phyloP scores from a whole-genome alignment of 2,113 vertebrate species.

The Sander vitreus region DNA sequence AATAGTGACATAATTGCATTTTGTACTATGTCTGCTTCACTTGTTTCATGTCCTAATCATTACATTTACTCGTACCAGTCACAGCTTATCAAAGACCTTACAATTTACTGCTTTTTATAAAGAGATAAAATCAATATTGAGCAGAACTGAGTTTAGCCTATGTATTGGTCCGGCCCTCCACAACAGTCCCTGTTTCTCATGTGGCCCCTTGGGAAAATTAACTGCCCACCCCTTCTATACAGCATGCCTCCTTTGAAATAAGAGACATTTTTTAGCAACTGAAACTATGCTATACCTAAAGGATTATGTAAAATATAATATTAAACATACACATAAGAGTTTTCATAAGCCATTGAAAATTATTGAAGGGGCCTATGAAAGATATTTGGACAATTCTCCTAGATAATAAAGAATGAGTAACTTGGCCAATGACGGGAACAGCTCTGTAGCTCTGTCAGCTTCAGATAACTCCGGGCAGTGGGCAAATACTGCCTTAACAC shows the following conservation, averaged over 20 bases:
- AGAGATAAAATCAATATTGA: too few relatives aligned
- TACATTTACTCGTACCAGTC: too few relatives aligned
- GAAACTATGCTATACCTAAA: slow-evolving; percentile 3
- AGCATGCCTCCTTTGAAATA: background rate
- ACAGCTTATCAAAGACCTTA: too few relatives aligned
- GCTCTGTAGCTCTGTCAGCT: slow-evolving; percentile 47
- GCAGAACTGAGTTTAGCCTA: too few relatives aligned
- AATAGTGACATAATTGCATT: too few relatives aligned
- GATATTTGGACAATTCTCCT: slow-evolving; percentile 24
- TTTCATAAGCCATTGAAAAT: slow-evolving; percentile 7
- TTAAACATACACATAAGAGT: slow-evolving; percentile 5
- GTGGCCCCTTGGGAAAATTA: too few relatives aligned
- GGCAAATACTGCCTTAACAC: slow-evolving; percentile 53
- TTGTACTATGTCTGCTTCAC: too few relatives aligned
- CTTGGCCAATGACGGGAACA: slow-evolving; percentile 47
- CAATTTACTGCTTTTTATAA: too few relatives aligned
- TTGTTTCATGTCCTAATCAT: too few relatives aligned
- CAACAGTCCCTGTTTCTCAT: too few relatives aligned
- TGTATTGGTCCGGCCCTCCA: too few relatives aligned
- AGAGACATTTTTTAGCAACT: background rate
- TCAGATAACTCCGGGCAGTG: slow-evolving; percentile 57
- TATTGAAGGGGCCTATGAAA: slow-evolving; percentile 18
- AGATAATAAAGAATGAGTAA: slow-evolving; percentile 44
- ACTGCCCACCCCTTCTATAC: too few relatives aligned
- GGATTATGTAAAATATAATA: slow-evolving; percentile 35